Percentiles rank a stretch among this genome's conserved stretches.
phyloP scores from a whole-genome alignment of 2,888 invertebrate species.

The Meta bourneti region DNA sequence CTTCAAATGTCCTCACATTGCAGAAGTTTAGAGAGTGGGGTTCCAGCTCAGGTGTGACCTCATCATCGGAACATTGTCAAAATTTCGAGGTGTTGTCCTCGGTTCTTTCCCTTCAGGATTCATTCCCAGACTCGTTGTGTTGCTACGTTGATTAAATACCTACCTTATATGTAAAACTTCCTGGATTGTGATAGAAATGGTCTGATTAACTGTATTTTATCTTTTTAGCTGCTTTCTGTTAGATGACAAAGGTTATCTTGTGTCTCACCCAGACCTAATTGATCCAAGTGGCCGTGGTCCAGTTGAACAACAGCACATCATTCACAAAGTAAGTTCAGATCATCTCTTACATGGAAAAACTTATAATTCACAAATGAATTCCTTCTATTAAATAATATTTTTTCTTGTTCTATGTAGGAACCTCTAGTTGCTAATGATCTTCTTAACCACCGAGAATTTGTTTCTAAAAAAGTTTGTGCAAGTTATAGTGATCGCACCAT shows the following conservation, averaged over 20 bases:
- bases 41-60: too few species aligned
- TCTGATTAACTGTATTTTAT: neutral
- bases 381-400: neutral
- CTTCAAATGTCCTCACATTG: too few species aligned
- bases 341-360: neutral
- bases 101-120: too few species aligned
- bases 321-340: constrained; percentile 84
- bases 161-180: neutral
- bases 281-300: constrained; percentile 84
- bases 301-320: constrained; percentile 92
- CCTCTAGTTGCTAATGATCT: constrained; percentile 94
- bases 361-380: neutral
- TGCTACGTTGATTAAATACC: too few species aligned
- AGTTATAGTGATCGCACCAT: constrained; percentile 91
- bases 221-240: constrained; percentile 87
- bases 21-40: too few species aligned
- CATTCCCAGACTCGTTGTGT: too few species aligned
- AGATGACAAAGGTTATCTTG: constrained; percentile 93
- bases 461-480: constrained; percentile 91
- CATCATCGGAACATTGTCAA: too few species aligned
- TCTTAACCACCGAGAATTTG: constrained; percentile 90
- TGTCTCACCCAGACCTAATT: constrained; percentile 90
- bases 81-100: too few species aligned
- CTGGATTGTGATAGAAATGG: neutral
- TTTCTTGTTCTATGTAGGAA: constrained; percentile 82